Evolutionary conservation across 2,797 vertebrate species (phyloP), one percentile per base, ranked within the genome.

Genomic region (Pantherophis alleghaniensis): DNA sequence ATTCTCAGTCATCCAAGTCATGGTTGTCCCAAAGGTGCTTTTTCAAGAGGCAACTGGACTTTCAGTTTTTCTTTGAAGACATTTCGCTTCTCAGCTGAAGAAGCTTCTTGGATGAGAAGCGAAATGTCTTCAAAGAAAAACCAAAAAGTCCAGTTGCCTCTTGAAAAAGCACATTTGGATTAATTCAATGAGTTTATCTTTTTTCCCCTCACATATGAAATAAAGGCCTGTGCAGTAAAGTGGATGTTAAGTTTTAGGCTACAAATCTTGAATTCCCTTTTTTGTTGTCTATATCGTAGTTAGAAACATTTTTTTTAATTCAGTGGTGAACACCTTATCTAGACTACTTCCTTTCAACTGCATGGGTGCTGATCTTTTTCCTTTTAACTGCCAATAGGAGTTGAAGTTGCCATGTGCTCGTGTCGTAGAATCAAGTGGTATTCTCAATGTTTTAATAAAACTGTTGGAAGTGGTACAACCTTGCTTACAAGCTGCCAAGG

Each of bases 381-480:
- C 32, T 16, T 63, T 22, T 60, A 55, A 26, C 1, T 69, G 13
- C 18, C 14, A 42, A 9, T 91, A 99, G 99, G 99, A 99, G 95
- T 97, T 99, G 95, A 99, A 99, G 96, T 97, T 99, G 91, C 98
- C 99, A 5, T 99, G 99, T 95, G 99, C 99, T 93, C 97, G 98
- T 74, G 98, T 99, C 56, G 98, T 99, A 93, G 99, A 99, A 95
- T 99, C 97, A 57, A 99, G 99, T 95, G 98, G 98, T 12, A 98
- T 99, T 94, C 98, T 99, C 93, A 98, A 98, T 89, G 98, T 99
- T 93, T 97, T 99, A 93, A 99, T 99, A 91, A 99, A 99, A 96
- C 98, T 99, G 66, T 98, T 99, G 89, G 99, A 99, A 96, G 99
- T 99, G 94, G 99, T 99, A 92, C 99, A 99, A 95, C 99, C 99